Evolutionary conservation across 2,797 vertebrate genomes (phyloP).

Genomic region (Sebastes hubbsi): DNA sequence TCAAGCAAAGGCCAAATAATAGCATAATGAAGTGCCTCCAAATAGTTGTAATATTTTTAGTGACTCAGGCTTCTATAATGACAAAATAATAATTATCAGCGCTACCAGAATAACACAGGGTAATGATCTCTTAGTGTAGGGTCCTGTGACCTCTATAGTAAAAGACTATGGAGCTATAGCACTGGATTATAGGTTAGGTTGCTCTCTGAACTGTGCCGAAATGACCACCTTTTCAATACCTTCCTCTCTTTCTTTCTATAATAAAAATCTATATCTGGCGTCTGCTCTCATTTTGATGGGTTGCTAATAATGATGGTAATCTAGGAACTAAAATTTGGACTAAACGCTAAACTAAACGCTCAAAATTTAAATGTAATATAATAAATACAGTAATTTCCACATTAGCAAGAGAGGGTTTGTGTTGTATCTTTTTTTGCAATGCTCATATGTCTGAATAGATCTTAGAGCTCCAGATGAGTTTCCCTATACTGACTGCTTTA

Average conservation of each 20-base stretch:
- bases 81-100: slow-evolving; percentile 44
- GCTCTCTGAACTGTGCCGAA: slow-evolving; percentile 42
- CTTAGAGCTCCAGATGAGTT: neutral
- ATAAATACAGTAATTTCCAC: neutral
- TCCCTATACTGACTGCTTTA: slow-evolving; percentile 3
- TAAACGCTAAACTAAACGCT: neutral
- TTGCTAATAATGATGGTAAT: slow-evolving; percentile 9
- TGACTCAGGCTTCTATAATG: slow-evolving; percentile 7
- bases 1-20: slow-evolving; percentile 28
- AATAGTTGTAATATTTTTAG: slow-evolving; percentile 1
- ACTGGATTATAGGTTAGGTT: slow-evolving; percentile 38
- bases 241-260: slow-evolving; percentile 1
- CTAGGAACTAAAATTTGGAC: neutral
- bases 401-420: neutral
- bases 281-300: slow-evolving; percentile 27
- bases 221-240: slow-evolving; percentile 32
- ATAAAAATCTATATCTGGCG: slow-evolving; percentile 42
- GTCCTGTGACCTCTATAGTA: slow-evolving; percentile 29
- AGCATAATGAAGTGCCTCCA: slow-evolving; percentile 27
- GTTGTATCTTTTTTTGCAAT: neutral
- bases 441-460: slow-evolving; percentile 16
- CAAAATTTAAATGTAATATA: neutral
- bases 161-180: slow-evolving; percentile 31
- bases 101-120: slow-evolving; percentile 19
- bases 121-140: slow-evolving; percentile 36